Evolutionary conservation across 2,888 invertebrate species (phyloP).

Genomic region (Pseudococcus jackbeardsleyi): DNA sequence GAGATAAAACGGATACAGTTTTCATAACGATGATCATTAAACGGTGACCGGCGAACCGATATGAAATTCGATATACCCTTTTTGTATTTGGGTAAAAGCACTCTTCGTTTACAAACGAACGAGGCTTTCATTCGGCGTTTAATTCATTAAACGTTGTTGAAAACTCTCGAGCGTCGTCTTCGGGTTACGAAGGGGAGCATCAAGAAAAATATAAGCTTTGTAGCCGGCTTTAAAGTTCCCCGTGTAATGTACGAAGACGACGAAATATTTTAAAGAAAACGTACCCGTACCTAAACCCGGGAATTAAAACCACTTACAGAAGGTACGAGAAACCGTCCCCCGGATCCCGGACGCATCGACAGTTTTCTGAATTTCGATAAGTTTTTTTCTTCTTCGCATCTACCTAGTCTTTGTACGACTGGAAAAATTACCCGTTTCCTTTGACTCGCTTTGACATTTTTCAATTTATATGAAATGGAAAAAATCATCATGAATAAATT

Average conservation of each 20-base stretch:
- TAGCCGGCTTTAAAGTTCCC: neutral
- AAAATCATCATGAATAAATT: conserved; percentile 49
- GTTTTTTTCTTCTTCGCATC: neutral
- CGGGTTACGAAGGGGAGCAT: neutral
- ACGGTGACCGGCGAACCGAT: conserved; percentile 33
- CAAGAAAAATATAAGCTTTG: neutral
- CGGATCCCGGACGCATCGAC: neutral
- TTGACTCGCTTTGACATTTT: conserved; percentile 44
- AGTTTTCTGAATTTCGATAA: neutral
- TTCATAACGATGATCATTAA: conserved; percentile 28
- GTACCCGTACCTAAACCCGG: neutral
- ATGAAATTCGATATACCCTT: conserved; percentile 47
- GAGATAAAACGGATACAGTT: conserved; percentile 20
- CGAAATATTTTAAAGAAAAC: neutral
- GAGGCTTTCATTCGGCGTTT: neutral
- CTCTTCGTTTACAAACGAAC: neutral
- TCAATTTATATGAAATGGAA: conserved; percentile 47
- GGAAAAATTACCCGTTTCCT: neutral
- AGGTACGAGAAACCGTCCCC: neutral
- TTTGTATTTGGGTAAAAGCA: conserved; percentile 1
- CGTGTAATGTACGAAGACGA: neutral
- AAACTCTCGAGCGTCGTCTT: neutral
- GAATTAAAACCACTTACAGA: conserved; percentile 14
- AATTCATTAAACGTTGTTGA: conserved; percentile 5
- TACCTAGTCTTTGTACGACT: neutral